These are phyloP conservation scores for Callimorpha dominula DNA, from an alignment of 2,888 invertebrate genomes.

Conservation along the genomic window DNA sequence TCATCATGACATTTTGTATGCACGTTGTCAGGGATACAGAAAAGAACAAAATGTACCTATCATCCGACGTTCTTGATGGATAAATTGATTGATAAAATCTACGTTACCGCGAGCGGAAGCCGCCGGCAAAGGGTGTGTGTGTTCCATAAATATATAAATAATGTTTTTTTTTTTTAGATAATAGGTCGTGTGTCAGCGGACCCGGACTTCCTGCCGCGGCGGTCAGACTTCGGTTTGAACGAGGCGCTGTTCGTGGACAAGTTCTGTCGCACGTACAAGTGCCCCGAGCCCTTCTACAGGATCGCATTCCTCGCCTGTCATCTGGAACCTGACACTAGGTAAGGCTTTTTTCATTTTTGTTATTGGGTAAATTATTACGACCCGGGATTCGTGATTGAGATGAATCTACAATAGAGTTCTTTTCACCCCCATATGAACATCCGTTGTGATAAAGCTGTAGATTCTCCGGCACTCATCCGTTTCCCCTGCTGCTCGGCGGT, in stretches of 20 bases:
- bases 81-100: background rate
- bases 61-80: too few species aligned
- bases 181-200: conserved; percentile 98
- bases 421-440: too few species aligned
- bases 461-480: too few species aligned
- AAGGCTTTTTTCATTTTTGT: background rate
- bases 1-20: too few species aligned
- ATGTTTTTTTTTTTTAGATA: conserved; percentile 88
- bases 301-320: conserved; percentile 97
- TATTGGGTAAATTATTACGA: too few species aligned
- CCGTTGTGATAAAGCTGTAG: too few species aligned
- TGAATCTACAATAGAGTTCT: too few species aligned
- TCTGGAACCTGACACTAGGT: conserved; percentile 96
- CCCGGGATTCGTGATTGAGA: too few species aligned
- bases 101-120: background rate
- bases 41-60: too few species aligned
- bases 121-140: background rate
- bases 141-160: background rate
- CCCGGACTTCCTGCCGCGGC: conserved; percentile 96
- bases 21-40: too few species aligned
- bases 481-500: too few species aligned
- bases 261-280: conserved; percentile 89
- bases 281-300: conserved; percentile 95
- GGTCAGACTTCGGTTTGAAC: conserved; percentile 96
- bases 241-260: conserved; percentile 94